Conservation (phyloP, 2,113 vertebrate species). For the Limnothrissa miodon region DNA sequence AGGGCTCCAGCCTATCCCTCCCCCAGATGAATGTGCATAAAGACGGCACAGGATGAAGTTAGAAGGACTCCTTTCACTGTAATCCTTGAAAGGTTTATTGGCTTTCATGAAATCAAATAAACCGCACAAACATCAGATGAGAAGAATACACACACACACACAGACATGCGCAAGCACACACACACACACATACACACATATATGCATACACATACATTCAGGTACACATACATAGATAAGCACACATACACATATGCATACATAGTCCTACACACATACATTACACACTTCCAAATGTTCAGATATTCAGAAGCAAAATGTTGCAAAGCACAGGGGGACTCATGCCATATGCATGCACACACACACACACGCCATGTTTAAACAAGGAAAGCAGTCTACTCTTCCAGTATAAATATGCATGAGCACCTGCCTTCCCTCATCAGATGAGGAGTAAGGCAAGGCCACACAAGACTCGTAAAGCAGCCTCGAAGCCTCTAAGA, state of each 20-base stretch:
- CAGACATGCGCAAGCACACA: neutral
- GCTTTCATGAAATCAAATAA: neutral
- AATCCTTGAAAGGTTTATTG: neutral
- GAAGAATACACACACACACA: too few species aligned
- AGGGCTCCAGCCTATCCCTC: neutral
- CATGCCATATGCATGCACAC: conserved; percentile 5
- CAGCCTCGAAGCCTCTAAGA: neutral
- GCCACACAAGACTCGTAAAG: conserved; percentile 8
- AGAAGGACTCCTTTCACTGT: neutral
- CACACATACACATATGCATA: neutral
- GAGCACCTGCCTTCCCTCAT: conserved; percentile 57
- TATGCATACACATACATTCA: neutral
- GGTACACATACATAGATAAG: neutral
- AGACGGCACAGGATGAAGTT: neutral
- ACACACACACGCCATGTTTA: conserved; percentile 34
- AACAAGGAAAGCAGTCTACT: conserved; percentile 49
- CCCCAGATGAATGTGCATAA: neutral
- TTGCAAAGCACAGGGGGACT: neutral
- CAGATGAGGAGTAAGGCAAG: conserved; percentile 38
- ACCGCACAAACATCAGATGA: neutral
- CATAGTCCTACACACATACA: neutral
- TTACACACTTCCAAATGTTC: neutral
- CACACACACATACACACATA: conserved; percentile 1
- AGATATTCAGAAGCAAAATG: neutral
- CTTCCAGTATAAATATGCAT: conserved; percentile 58